Percentiles rank a stretch among this genome's conserved stretches.
Evolutionary conservation across 2,797 vertebrate species (phyloP).

Genomic region (Malacoctenus gilli): DNA sequence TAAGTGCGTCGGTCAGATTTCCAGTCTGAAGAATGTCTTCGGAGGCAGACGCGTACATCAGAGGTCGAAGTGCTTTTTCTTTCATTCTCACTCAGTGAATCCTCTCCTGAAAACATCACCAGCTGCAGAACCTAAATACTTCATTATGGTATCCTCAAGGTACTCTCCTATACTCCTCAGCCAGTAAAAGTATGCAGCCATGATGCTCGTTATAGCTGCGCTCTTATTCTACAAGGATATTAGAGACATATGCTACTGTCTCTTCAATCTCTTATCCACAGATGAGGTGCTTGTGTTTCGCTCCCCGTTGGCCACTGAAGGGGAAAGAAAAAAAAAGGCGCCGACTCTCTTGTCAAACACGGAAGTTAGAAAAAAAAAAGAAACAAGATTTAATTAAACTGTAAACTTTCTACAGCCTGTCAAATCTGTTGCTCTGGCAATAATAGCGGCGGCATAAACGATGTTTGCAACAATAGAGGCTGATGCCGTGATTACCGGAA

Average conservation of each 20-base stretch:
- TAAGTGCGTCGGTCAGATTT: too few species aligned
- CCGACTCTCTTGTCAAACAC: conserved; percentile 44
- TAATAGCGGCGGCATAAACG: conserved; percentile 16
- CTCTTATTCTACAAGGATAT: conserved; percentile 42
- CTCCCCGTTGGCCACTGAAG: conserved; percentile 17
- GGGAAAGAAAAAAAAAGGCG: conserved; percentile 10
- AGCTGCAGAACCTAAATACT: conserved; percentile 49
- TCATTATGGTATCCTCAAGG: conserved; percentile 53
- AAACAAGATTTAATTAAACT: conserved; percentile 62
- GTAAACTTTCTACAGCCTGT: conserved; percentile 42
- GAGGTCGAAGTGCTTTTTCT: conserved; percentile 14
- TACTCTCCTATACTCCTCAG: conserved; percentile 21
- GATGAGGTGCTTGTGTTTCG: conserved; percentile 12
- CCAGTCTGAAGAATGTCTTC: conserved; percentile 2
- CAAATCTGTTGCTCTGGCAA: conserved; percentile 22
- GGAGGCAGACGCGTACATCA: neutral
- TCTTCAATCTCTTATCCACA: conserved; percentile 20
- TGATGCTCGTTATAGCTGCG: conserved; percentile 20
- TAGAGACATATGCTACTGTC: conserved; percentile 31
- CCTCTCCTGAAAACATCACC: conserved; percentile 14
- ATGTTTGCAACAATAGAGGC: neutral
- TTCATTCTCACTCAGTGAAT: conserved; percentile 24
- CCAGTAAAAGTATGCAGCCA: conserved; percentile 43
- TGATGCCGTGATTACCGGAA: conserved; percentile 17
- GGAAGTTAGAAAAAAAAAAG: too few species aligned